Conservation (phyloP, 2,113 vertebrate genomes). For the Perognathus longimembris region DNA sequence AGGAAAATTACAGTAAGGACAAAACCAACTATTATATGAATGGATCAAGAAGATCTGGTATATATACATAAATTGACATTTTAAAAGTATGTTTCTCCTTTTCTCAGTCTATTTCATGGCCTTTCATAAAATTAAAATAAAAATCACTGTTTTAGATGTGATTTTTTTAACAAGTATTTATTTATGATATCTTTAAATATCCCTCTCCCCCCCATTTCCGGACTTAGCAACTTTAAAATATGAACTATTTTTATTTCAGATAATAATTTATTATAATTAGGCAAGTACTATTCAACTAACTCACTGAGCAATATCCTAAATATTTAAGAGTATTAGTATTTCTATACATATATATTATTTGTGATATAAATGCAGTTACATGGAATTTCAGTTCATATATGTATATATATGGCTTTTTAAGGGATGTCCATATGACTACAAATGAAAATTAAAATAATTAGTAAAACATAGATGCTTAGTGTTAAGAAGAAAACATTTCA, state of each 20-base stretch:
- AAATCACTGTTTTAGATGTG: neutral
- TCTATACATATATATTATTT: no score
- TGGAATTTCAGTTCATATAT: no score
- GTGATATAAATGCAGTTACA: no score
- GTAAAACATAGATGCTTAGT: no score
- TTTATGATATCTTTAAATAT: neutral
- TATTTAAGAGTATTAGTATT: neutral
- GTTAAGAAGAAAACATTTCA: neutral
- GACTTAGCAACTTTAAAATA: neutral
- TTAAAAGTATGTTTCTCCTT: neutral
- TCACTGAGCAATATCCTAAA: neutral
- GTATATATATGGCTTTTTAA: no score
- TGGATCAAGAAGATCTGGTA: no score
- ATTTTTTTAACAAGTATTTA: neutral
- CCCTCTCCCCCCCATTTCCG: neutral
- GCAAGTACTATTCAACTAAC: neutral
- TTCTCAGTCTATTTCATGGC: neutral
- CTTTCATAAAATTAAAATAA: constrained; percentile 27
- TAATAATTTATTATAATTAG: neutral
- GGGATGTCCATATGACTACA: neutral
- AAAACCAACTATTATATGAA: constrained; percentile 19
- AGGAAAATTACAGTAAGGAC: neutral
- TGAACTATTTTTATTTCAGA: neutral
- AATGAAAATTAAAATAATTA: neutral
- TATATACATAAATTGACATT: neutral